Base-by-base conservation (phyloP, 92 coral and sea anemone species). In the Paragorgia papillata region DNA sequence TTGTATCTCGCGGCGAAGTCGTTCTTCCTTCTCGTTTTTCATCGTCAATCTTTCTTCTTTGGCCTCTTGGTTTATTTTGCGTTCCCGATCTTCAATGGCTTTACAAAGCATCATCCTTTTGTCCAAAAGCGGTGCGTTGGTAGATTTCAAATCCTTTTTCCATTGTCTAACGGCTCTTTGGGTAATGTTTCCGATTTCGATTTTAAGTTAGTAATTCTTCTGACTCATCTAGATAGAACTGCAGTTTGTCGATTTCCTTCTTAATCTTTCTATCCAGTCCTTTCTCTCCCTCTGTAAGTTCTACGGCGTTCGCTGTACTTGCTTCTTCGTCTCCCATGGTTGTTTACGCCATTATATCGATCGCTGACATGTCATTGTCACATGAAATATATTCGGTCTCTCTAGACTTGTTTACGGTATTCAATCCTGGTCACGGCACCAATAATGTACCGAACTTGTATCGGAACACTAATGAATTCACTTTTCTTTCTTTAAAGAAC, bases 361-460 rank as follows among this genome's bases (percentile, higher is more conserved):
- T n/a, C 30, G 12, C 55, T 37, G 29, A 13, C 5, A 28, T n/a
- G n/a, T n/a, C n/a, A n/a, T n/a, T 33, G 32, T 29, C 40, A 55
- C 40, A 51, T 33, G 39, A 79, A 55, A 68, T 22, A 13, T 66
- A 18, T 57, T 61, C 34, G 40, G 63, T n/a, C n/a, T 76, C 66
- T 64, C 76, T 54, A 58, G 40, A 67, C 59, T 21, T 19, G 26
- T 57, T 19, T 13, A 25, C 26, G 13, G 62, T 22, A 19, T 25
- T 57, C 26, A 0, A 82, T 83, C 79, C 87, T 83, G 87, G 87
- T 76, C 79, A 69, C 79, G 87, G 87, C 87, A 77, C 83, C 83
- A 83, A 76, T 70, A 33, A 44, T 65, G 69, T 82, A 54, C 84
- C 54, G 57, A 63, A 4, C 40, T 63, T 60, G 46, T 35, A 4